Conservation (phyloP, 2,888 invertebrate genomes). For the Cephus spinipes region DNA sequence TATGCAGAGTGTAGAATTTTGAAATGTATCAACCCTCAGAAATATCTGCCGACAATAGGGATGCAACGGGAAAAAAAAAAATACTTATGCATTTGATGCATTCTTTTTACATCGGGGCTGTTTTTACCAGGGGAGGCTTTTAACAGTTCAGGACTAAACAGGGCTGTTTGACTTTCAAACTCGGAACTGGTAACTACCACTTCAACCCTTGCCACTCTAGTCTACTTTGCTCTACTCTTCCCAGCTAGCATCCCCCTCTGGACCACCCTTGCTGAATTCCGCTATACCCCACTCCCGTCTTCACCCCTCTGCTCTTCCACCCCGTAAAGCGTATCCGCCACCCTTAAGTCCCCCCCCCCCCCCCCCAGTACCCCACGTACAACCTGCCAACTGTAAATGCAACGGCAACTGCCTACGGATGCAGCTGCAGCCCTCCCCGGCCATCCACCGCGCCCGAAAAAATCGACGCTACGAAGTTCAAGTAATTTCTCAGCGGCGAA, state of each 20-base stretch:
- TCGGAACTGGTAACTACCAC: not conserved
- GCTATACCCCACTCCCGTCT: not conserved
- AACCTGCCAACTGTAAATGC: not conserved
- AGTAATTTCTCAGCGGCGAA: not conserved
- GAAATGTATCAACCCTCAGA: not conserved
- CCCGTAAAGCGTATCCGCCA: not conserved
- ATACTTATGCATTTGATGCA: not conserved
- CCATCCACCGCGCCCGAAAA: not conserved
- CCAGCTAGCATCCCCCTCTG: not conserved
- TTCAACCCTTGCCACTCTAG: not conserved
- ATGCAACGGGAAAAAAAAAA: not conserved
- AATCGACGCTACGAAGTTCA: not conserved
- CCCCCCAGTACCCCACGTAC: not conserved
- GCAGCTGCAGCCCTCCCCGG: not conserved
- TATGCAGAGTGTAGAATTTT: not conserved
- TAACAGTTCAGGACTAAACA: not conserved
- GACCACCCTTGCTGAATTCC: not conserved
- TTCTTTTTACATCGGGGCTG: not conserved
- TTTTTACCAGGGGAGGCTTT: not conserved
- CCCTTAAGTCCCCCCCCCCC: not conserved
- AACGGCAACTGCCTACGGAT: not conserved
- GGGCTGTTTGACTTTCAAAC: not conserved
- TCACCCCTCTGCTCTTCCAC: not conserved
- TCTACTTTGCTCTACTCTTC: not conserved
- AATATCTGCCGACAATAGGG: not conserved